phyloP scores from a whole-genome alignment of 2,888 invertebrate species.

The Ferdinandea cuprea region DNA sequence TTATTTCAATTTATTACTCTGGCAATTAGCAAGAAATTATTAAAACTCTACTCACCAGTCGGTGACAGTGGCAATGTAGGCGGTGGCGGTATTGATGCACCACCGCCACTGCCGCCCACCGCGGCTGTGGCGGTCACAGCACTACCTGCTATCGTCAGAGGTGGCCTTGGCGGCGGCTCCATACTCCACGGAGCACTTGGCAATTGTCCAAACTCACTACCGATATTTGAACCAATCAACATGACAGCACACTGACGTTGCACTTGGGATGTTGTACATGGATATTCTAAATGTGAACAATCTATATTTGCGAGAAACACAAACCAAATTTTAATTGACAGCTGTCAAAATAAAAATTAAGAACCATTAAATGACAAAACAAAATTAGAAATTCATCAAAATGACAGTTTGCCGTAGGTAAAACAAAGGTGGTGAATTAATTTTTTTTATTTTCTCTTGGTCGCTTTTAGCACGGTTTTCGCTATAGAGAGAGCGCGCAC shows the following conservation, averaged over 20 bases:
- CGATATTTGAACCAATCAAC: slow-evolving; percentile 79
- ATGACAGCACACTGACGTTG: slow-evolving; percentile 76
- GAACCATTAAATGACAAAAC: neutral
- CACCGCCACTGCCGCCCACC: slow-evolving; percentile 72
- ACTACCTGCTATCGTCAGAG: slow-evolving; percentile 63
- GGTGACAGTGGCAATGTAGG: slow-evolving; percentile 86
- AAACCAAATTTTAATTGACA: slow-evolving; percentile 46
- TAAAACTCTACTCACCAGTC: slow-evolving; percentile 81
- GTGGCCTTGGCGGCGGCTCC: slow-evolving; percentile 78
- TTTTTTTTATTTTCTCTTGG: slow-evolving; percentile 18
- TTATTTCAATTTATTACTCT: neutral
- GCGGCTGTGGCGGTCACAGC: slow-evolving; percentile 61
- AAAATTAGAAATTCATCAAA: neutral
- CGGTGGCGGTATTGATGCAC: slow-evolving; percentile 82
- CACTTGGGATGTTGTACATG: slow-evolving; percentile 62
- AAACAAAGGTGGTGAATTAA: slow-evolving; percentile 49
- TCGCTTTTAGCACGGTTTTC: slow-evolving; percentile 47
- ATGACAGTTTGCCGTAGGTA: slow-evolving; percentile 72
- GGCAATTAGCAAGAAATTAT: neutral
- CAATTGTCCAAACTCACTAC: slow-evolving; percentile 78
- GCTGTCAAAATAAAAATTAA: slow-evolving; percentile 66
- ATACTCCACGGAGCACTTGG: slow-evolving; percentile 79
- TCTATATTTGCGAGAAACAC: neutral
- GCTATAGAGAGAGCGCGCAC: slow-evolving; percentile 55
- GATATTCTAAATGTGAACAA: slow-evolving; percentile 13